These are phyloP conservation scores for Chlorops oryzae DNA, from an alignment of 1,140 invertebrate species.

Conservation along the genomic window DNA sequence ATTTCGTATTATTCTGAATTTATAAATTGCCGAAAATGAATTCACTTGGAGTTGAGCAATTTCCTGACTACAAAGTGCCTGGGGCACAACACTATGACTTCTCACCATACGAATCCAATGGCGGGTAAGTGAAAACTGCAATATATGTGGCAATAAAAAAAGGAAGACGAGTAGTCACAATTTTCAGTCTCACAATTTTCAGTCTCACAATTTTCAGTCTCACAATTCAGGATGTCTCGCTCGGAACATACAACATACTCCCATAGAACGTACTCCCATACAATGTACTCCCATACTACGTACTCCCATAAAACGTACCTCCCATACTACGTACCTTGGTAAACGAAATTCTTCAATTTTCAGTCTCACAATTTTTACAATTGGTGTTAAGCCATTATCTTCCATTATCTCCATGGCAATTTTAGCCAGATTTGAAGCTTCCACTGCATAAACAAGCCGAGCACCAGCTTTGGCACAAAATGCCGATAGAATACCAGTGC, in stretches of 20 bases:
- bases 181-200: no score
- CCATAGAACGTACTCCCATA: no score
- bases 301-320: no score
- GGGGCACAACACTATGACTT: slow-evolving; percentile 60
- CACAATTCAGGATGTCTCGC: slow-evolving; percentile 4
- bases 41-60: slow-evolving; percentile 44
- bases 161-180: no score
- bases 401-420: slow-evolving; percentile 79
- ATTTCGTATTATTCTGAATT: no score
- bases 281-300: no score
- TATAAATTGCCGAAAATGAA: no score
- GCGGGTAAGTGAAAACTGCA: slow-evolving; percentile 67
- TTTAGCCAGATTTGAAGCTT: slow-evolving; percentile 84
- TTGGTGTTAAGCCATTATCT: slow-evolving; percentile 57
- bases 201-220: no score
- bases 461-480: slow-evolving; percentile 92
- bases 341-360: no score
- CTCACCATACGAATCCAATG: slow-evolving; percentile 70
- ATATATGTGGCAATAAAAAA: neutral
- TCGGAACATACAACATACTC: neutral
- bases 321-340: neutral
- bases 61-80: slow-evolving; percentile 61
- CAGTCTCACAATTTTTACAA: slow-evolving; percentile 60
- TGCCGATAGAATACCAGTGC: slow-evolving; percentile 93
- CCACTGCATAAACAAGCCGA: slow-evolving; percentile 84